Evolutionary conservation across 37 sponge, comb jelly and placozoan genomes (phyloP), one percentile per base, ranked within the genome.

Genomic region (Theonella swinhoei): DNA sequence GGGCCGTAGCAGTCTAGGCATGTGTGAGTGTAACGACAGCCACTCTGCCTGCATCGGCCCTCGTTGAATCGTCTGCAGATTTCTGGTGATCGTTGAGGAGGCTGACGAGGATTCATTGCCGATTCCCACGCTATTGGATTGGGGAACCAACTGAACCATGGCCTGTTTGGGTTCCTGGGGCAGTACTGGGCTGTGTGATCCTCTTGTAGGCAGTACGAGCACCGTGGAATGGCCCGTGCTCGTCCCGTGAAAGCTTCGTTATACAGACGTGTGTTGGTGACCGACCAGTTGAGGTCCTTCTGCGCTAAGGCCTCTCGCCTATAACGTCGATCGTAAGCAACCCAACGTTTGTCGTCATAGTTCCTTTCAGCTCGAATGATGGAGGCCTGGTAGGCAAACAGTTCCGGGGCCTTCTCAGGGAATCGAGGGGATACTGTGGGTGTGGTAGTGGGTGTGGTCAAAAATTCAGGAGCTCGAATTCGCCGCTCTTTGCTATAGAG

Each of bases 21-120:
- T n/a, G n/a, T n/a, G n/a, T n/a, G n/a, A n/a, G n/a, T n/a, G n/a
- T n/a, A n/a, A n/a, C n/a, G n/a, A n/a, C n/a, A n/a, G n/a, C n/a
- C n/a, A n/a, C n/a, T n/a, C n/a, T n/a, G n/a, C n/a, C n/a, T n/a
- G n/a, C n/a, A n/a, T n/a, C 54, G 30, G 42, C 75, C 75, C 11
- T 74, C 75, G 41, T 74, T 74, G n/a, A 19, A 74, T 2, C 75
- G 75, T 26, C 75, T 42, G 26, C 75, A 74, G 47, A 39, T 39
- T 14, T 74, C 75, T 11, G 14, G 73, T 11, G 22, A 25, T 66
- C 8, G 68, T 58, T 20, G 60, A 58, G 60, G 19, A 19, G 60
- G 60, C 19, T 11, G 60, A 11, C 19, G 60, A 58, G 60, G 19
- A 11, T 11, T 20, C 60, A 58, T 58, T 11, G 60, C 60, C 60